Percentiles rank a stretch among this genome's conserved stretches.
Conservation (phyloP, 2,113 vertebrate species). For the Tautogolabrus adspersus region DNA sequence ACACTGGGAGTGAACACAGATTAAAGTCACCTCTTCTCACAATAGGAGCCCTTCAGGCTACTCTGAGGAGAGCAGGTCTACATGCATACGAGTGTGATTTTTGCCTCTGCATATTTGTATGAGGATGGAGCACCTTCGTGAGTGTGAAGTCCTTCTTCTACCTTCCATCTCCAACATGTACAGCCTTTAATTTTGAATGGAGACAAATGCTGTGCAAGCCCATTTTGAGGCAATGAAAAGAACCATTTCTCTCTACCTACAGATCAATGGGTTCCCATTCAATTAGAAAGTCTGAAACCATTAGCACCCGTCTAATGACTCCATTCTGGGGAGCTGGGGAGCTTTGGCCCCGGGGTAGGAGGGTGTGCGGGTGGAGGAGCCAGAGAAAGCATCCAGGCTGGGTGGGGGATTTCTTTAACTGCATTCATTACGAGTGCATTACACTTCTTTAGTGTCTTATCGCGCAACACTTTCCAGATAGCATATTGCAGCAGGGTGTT, state of each 20-base stretch:
- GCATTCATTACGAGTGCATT: slow-evolving; percentile 78
- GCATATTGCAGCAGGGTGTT: slow-evolving; percentile 68
- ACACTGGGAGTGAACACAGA: slow-evolving; percentile 62
- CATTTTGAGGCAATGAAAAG: slow-evolving; percentile 96
- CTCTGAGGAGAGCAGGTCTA: slow-evolving; percentile 40
- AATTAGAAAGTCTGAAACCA: slow-evolving; percentile 98
- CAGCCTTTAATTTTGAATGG: slow-evolving; percentile 88
- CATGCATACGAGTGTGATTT: not conserved
- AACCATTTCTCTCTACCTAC: slow-evolving; percentile 98
- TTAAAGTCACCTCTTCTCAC: slow-evolving; percentile 70
- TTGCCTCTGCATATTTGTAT: slow-evolving; percentile 32
- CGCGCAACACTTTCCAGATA: slow-evolving; percentile 66
- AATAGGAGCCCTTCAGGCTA: slow-evolving; percentile 67
- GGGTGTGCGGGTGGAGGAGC: slow-evolving; percentile 62
- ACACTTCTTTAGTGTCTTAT: slow-evolving; percentile 77
- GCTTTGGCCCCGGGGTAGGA: slow-evolving; percentile 72
- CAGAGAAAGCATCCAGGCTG: slow-evolving; percentile 64
- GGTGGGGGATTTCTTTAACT: slow-evolving; percentile 78
- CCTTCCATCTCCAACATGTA: slow-evolving; percentile 44
- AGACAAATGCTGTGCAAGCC: slow-evolving; percentile 94
- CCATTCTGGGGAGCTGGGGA: slow-evolving; percentile 79
- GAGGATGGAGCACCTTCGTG: slow-evolving; percentile 32
- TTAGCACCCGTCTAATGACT: slow-evolving; percentile 89
- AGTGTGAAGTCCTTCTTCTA: slow-evolving; percentile 84
- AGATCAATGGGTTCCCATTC: slow-evolving; percentile 99